Percentiles rank a stretch among this genome's conserved stretches.
phyloP scores from a whole-genome alignment of 2,797 vertebrate genomes.

The Hypotaenidia philippensis region DNA sequence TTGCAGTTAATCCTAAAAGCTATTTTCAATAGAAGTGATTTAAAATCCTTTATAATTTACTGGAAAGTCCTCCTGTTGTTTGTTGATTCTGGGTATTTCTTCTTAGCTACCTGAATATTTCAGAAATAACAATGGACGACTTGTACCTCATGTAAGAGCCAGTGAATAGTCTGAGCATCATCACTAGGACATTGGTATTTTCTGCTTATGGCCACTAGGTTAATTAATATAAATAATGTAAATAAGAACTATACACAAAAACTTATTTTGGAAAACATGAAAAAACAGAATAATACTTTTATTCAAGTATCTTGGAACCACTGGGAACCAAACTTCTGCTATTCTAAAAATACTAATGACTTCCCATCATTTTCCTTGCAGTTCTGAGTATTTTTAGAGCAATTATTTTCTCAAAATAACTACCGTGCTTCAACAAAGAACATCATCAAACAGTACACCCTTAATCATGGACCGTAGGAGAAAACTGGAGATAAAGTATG shows the following conservation, averaged over 20 bases:
- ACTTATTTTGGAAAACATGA: neutral
- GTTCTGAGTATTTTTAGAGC: neutral
- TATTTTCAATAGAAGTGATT: neutral
- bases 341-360: neutral
- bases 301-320: neutral
- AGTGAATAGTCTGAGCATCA: neutral
- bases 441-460: neutral
- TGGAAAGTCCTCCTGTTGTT: neutral
- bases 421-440: neutral
- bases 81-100: neutral
- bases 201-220: neutral
- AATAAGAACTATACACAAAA: neutral
- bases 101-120: neutral
- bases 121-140: neutral
- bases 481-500: neutral
- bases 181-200: neutral
- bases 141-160: neutral
- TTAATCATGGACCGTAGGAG: neutral
- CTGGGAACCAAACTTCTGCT: neutral
- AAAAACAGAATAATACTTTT: neutral
- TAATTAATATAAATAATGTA: neutral
- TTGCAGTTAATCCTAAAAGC: neutral
- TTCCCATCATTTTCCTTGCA: neutral
- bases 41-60: neutral
- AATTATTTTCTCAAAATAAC: constrained; percentile 39